Percentiles rank a stretch among this genome's conserved stretches.
These are phyloP conservation scores for Choreutis nemorana DNA, from an alignment of 2,888 invertebrate species.

Conservation along the genomic window DNA sequence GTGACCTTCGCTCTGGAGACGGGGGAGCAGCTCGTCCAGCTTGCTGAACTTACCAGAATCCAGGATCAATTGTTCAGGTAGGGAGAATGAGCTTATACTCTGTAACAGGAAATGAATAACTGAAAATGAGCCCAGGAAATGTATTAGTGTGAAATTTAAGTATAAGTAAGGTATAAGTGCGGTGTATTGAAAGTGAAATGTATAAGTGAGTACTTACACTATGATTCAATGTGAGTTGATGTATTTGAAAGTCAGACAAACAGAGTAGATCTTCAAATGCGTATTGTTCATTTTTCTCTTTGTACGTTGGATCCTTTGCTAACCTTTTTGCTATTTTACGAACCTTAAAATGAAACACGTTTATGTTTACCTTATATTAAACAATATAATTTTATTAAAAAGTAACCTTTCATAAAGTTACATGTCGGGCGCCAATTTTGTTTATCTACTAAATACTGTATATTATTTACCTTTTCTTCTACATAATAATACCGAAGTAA, in stretches of 20 bases:
- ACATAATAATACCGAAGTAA: constrained; percentile 79
- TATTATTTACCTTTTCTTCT: constrained; percentile 59
- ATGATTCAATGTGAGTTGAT: constrained; percentile 76
- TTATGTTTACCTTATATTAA: too few relatives aligned
- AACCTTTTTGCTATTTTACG: constrained; percentile 74
- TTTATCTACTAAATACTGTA: too few relatives aligned
- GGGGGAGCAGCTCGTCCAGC: constrained; percentile 79
- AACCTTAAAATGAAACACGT: too few relatives aligned
- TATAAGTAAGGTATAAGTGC: background rate
- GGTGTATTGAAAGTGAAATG: background rate
- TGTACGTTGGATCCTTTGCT: constrained; percentile 72
- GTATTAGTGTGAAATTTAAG: background rate
- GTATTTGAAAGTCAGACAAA: constrained; percentile 93
- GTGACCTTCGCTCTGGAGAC: constrained; percentile 76
- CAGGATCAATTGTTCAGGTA: constrained; percentile 76
- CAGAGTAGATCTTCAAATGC: constrained; percentile 87
- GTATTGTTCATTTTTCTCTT: constrained; percentile 79
- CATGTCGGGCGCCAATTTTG: too few relatives aligned
- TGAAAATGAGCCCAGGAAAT: too few relatives aligned
- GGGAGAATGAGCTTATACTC: constrained; percentile 68
- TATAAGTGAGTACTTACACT: constrained; percentile 41
- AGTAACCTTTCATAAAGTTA: too few relatives aligned
- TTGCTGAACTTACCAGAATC: constrained; percentile 88
- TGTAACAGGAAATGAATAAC: constrained; percentile 26
- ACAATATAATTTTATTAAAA: too few relatives aligned